Conservation (phyloP, 2,113 vertebrate genomes). For the Abramis brama region DNA sequence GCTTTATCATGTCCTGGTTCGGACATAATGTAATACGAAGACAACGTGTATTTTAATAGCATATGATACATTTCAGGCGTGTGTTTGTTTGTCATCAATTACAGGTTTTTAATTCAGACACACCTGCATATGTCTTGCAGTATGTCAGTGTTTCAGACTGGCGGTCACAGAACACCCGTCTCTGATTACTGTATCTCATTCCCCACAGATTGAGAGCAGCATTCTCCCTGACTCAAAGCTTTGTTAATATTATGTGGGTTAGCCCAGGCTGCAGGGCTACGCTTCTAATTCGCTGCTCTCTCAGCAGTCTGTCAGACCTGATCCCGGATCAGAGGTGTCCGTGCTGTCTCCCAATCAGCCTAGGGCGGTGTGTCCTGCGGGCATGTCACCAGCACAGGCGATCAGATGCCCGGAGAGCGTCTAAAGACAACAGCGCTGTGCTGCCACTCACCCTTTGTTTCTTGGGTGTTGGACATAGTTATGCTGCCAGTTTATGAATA, state of each 20-base stretch:
- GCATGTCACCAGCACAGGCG: conserved; percentile 45
- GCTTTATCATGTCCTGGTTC: neutral
- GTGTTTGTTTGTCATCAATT: conserved; percentile 7
- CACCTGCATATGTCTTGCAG: conserved; percentile 6
- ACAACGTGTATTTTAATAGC: neutral
- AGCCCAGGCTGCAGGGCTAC: neutral
- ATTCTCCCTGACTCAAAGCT: conserved; percentile 18
- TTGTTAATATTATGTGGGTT: conserved; percentile 13
- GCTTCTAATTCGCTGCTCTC: conserved; percentile 35
- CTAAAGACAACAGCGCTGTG: conserved; percentile 5
- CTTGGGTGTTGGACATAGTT: neutral
- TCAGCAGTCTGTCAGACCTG: conserved; percentile 40
- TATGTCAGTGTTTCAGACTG: conserved; percentile 20
- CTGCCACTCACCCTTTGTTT: conserved; percentile 29
- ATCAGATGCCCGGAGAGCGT: conserved; percentile 45
- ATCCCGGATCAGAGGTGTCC: conserved; percentile 22
- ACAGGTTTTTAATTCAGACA: conserved; percentile 11
- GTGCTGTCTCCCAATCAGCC: conserved; percentile 31
- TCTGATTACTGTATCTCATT: conserved; percentile 28
- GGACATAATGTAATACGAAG: neutral
- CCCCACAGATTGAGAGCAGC: neutral
- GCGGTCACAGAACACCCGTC: neutral
- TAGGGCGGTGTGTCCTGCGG: conserved; percentile 22
- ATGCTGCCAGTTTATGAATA: conserved; percentile 1
- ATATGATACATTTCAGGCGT: neutral